phyloP scores from a whole-genome alignment of 2,888 invertebrate genomes.

The Drosophila paranaensis region DNA sequence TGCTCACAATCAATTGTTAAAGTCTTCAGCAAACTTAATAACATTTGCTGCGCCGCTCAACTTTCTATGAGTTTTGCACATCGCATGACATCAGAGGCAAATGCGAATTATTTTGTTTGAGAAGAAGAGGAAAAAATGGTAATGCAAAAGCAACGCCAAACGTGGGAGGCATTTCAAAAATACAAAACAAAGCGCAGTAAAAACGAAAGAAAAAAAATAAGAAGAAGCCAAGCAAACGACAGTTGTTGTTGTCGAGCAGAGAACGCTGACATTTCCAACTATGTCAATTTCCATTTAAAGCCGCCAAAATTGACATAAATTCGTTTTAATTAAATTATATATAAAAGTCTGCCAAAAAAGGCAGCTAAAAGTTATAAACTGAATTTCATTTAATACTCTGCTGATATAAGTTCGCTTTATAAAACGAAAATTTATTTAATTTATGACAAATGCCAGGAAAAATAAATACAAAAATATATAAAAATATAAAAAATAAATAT shows the following conservation, averaged over 20 bases:
- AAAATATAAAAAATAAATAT: too few relatives aligned
- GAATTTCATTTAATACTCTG: not conserved
- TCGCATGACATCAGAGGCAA: constrained; percentile 65
- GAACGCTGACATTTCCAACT: constrained; percentile 43
- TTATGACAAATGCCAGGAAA: too few relatives aligned
- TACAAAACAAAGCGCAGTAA: constrained; percentile 25
- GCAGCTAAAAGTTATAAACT: not conserved
- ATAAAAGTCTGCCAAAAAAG: constrained; percentile 26
- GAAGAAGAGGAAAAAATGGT: constrained; percentile 7
- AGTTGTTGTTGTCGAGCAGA: too few relatives aligned
- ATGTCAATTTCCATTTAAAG: constrained; percentile 71
- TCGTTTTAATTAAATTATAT: constrained; percentile 72
- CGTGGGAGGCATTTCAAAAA: constrained; percentile 59
- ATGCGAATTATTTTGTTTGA: constrained; percentile 45
- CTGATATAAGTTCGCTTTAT: too few relatives aligned
- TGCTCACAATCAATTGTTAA: constrained; percentile 14
- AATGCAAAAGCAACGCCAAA: constrained; percentile 44
- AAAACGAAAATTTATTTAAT: too few relatives aligned
- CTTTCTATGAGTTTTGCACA: constrained; percentile 35
- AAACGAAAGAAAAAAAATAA: constrained; percentile 3
- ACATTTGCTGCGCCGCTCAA: constrained; percentile 24
- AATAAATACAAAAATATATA: too few relatives aligned
- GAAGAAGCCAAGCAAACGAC: constrained; percentile 55
- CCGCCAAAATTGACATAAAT: constrained; percentile 55
- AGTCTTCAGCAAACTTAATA: constrained; percentile 14